These are phyloP conservation scores for Xenopus laevis DNA, from an alignment of 2,113 vertebrate species.

Conservation along the genomic window DNA sequence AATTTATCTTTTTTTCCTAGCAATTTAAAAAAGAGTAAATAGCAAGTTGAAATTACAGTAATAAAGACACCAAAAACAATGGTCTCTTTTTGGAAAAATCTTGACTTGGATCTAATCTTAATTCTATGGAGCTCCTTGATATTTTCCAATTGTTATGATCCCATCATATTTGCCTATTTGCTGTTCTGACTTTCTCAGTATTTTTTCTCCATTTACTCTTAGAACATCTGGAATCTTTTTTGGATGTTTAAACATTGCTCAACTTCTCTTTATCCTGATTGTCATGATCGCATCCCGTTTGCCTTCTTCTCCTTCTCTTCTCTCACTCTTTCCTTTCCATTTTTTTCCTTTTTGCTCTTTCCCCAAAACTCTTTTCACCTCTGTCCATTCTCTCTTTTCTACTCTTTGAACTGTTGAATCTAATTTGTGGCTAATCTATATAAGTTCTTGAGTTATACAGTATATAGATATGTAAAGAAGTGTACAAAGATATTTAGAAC, in stretches of 20 bases:
- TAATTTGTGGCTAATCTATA: neutral
- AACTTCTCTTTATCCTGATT: too few relatives aligned
- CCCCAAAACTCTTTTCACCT: neutral
- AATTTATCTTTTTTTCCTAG: constrained; percentile 20
- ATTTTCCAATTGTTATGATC: too few relatives aligned
- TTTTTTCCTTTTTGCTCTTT: neutral
- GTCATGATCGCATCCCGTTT: neutral
- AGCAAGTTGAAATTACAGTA: neutral
- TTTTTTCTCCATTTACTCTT: neutral
- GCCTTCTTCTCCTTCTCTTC: neutral
- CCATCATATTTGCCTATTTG: too few relatives aligned
- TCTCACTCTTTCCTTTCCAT: neutral
- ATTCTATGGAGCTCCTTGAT: too few relatives aligned
- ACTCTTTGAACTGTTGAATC: neutral
- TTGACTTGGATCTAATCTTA: too few relatives aligned
- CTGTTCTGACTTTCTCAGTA: too few relatives aligned
- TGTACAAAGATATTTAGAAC: too few relatives aligned
- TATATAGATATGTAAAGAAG: too few relatives aligned
- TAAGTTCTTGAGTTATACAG: too few relatives aligned
- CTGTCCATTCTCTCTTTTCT: neutral
- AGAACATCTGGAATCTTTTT: neutral
- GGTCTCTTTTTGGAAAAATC: too few relatives aligned
- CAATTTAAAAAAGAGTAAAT: neutral
- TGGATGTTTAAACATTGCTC: too few relatives aligned
- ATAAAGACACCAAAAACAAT: too few relatives aligned